Percentiles rank a stretch among this genome's conserved stretches.
These are phyloP conservation scores for Lacerta agilis DNA, from an alignment of 2,797 vertebrate genomes.

Conservation along the genomic window DNA sequence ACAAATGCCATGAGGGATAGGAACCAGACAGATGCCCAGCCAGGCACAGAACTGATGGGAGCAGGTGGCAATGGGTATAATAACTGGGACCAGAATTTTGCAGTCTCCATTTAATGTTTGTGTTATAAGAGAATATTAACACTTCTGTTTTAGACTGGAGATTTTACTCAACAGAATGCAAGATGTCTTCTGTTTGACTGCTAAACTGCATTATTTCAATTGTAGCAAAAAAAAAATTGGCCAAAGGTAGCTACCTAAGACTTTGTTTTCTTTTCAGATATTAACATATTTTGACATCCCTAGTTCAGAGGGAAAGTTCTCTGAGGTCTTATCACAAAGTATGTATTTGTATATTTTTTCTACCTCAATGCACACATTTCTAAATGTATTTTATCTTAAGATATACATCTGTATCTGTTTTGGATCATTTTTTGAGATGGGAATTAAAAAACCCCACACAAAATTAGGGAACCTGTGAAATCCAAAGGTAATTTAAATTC, in stretches of 20 bases:
- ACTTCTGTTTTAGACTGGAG: conserved; percentile 3
- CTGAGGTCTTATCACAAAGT: background rate
- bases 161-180: conserved; percentile 9
- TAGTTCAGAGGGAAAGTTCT: background rate
- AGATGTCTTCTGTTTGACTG: conserved; percentile 1
- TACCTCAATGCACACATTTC: no score
- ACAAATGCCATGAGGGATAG: background rate
- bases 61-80: conserved; percentile 19
- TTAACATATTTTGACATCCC: background rate
- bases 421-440: no score
- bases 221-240: conserved; percentile 1
- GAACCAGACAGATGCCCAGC: conserved; percentile 17
- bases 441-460: no score
- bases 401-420: no score
- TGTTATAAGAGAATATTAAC: conserved; percentile 8
- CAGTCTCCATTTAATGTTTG: conserved; percentile 24
- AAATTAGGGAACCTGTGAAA: no score
- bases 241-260: background rate
- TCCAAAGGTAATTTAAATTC: no score
- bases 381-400: no score
- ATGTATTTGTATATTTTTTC: no score
- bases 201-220: background rate
- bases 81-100: conserved; percentile 23
- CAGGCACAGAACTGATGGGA: conserved; percentile 3
- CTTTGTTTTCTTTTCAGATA: conserved; percentile 6